Base-by-base conservation (phyloP, 2,888 invertebrate species). In the Corbicula japonica region DNA sequence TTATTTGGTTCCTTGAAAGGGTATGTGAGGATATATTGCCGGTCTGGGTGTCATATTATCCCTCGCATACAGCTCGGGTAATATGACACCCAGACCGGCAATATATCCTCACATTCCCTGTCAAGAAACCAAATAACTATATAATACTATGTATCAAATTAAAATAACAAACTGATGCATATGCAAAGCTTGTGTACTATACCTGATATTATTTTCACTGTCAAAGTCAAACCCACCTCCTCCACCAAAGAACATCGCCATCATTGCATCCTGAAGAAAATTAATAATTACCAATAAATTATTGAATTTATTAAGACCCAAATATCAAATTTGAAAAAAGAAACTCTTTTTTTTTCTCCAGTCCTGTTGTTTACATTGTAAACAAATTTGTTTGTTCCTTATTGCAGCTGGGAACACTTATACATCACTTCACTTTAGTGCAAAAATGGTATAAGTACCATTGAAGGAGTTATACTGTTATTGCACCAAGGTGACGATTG, bases 201-300 rank as follows among this genome's bases (percentile, higher is more conserved):
- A 74, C 78, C 78, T 65, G 21, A 79, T 74, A 38, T 78, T 78
- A 35, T 73, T 74, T 18, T 62, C 60, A n/a, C 58, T 48, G 50
- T 76, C 71, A 68, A 77, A 76, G 28, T 61, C 38, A 60, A 75
- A 74, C n/a, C 41, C n/a, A 35, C 23, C 38, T 23, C 72, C 65
- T 54, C 66, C 71, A 32, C 70, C 60, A 65, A 65, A 58, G 15
- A 76, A 61, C 77, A 72, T 52, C 50, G 60, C 28, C 0, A 44
- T 18, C 12, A 66, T 26, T 18, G 34, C 10, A 38, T 66, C 66
- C 44, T 61, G 61, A 61, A 28, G 38, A 30, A 6, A 61, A 41
- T 28, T 6, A 61, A 52, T 10, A 28, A n/a, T 32, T 2, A 56
- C 4, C 30, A 56, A 56, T n/a, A n/a, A 32, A 28, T 44, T 15